Conservation (phyloP, 2,797 vertebrate species). For the Macropodus opercularis region DNA sequence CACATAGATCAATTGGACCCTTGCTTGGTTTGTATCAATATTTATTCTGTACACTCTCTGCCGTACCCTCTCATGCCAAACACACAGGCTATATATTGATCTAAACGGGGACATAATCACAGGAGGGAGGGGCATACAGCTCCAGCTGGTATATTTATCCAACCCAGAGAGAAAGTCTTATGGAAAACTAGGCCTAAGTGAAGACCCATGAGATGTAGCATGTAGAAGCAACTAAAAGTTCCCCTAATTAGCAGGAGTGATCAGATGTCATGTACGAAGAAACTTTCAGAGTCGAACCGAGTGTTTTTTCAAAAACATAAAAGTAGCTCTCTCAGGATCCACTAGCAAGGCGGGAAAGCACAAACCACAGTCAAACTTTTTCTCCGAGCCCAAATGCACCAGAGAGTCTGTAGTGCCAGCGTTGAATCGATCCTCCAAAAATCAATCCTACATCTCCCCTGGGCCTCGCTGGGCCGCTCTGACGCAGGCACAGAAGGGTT, state of each 20-base stretch:
- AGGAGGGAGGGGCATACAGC: slow-evolving; percentile 67
- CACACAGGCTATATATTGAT: slow-evolving; percentile 73
- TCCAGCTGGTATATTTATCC: slow-evolving; percentile 64
- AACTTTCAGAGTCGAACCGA: slow-evolving; percentile 36
- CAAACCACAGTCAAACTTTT: slow-evolving; percentile 41
- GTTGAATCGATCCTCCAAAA: slow-evolving; percentile 70
- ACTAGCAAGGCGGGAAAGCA: slow-evolving; percentile 33
- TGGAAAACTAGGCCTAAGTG: slow-evolving; percentile 66
- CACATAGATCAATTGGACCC: slow-evolving; percentile 77
- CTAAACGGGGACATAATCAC: slow-evolving; percentile 68
- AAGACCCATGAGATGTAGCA: slow-evolving; percentile 55
- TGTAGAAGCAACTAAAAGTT: slow-evolving; percentile 47
- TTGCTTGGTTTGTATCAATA: slow-evolving; percentile 83
- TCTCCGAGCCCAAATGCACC: slow-evolving; percentile 45
- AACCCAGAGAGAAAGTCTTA: slow-evolving; percentile 61
- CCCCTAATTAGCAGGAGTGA: slow-evolving; percentile 58
- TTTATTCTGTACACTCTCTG: slow-evolving; percentile 81
- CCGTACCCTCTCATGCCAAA: slow-evolving; percentile 64
- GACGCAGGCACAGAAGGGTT: slow-evolving; percentile 67
- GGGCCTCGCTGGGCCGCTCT: slow-evolving; percentile 67
- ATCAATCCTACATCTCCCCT: slow-evolving; percentile 74
- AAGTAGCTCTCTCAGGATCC: slow-evolving; percentile 33
- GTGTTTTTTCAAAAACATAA: slow-evolving; percentile 50
- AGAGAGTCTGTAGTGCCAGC: slow-evolving; percentile 54
- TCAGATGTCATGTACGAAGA: slow-evolving; percentile 43